phyloP scores from a whole-genome alignment of 2,113 vertebrate species.

The Crocuta crocuta region DNA sequence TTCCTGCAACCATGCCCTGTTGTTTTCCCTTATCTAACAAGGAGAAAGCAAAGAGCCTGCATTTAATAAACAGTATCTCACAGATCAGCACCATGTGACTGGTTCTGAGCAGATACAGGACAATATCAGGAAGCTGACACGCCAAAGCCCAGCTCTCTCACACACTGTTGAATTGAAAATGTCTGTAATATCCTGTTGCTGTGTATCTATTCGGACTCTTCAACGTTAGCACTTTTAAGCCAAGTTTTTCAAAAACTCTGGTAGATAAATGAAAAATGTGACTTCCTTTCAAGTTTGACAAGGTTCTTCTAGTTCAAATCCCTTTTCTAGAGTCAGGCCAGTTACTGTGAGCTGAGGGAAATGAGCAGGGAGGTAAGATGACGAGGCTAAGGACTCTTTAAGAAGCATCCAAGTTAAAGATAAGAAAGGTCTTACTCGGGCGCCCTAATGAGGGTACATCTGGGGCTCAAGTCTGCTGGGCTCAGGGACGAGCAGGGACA shows the following conservation, averaged over 20 bases:
- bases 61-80: conserved; percentile 28
- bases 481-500: not conserved
- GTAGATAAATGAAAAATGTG: not conserved
- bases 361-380: too few species aligned
- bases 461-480: not conserved
- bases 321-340: not conserved
- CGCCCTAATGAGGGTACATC: not conserved
- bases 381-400: not conserved
- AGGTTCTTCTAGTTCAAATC: conserved; percentile 39
- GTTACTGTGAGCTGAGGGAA: not conserved
- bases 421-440: not conserved
- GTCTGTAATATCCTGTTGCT: not conserved
- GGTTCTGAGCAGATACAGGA: not conserved
- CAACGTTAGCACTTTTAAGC: not conserved
- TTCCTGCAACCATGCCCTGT: not conserved
- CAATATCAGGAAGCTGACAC: not conserved
- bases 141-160: not conserved
- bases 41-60: not conserved
- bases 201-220: not conserved
- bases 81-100: not conserved
- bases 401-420: not conserved
- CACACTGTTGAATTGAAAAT: not conserved
- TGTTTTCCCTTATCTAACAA: conserved; percentile 21
- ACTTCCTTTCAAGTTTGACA: not conserved
- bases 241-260: conserved; percentile 14